A percentile compares a stretch with the other conserved stretches of the same genome.
Conservation (phyloP, 2,797 vertebrate genomes). For the Schizopygopsis pylzovi region DNA sequence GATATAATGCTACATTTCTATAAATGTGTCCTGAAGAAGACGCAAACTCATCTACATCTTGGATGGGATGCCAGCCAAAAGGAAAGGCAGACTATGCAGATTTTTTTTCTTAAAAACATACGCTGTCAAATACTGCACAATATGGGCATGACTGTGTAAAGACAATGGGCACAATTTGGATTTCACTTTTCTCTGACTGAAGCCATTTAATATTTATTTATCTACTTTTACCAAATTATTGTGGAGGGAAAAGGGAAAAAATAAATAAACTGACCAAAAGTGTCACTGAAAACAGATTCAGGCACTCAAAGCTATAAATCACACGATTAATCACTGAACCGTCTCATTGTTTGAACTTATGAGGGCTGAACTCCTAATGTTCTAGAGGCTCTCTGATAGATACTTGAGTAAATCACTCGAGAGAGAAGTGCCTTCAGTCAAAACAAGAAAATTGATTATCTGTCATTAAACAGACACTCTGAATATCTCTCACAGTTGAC, state of each 20-base stretch:
- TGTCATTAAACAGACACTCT: constrained; percentile 40
- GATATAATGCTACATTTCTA: neutral
- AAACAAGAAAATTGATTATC: constrained; percentile 51
- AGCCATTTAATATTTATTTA: neutral
- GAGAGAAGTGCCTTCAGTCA: constrained; percentile 46
- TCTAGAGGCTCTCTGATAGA: constrained; percentile 28
- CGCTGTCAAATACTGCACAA: neutral
- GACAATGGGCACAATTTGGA: neutral
- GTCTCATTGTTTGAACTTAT: constrained; percentile 28
- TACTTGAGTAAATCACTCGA: constrained; percentile 40
- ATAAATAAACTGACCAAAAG: neutral
- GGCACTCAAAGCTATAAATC: constrained; percentile 15
- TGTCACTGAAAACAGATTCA: constrained; percentile 23
- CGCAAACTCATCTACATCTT: neutral
- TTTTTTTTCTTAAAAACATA: neutral
- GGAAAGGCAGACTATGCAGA: neutral
- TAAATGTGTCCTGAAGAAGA: neutral
- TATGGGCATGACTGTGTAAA: neutral
- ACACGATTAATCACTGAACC: constrained; percentile 21
- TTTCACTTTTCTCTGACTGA: neutral
- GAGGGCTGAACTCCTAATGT: constrained; percentile 16
- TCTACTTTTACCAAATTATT: neutral
- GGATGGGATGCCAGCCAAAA: neutral
- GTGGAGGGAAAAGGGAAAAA: neutral
- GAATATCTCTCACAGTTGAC: constrained; percentile 46